These are phyloP conservation scores for Eurosta solidaginis DNA, from an alignment of 1,140 invertebrate species.

Conservation along the genomic window DNA sequence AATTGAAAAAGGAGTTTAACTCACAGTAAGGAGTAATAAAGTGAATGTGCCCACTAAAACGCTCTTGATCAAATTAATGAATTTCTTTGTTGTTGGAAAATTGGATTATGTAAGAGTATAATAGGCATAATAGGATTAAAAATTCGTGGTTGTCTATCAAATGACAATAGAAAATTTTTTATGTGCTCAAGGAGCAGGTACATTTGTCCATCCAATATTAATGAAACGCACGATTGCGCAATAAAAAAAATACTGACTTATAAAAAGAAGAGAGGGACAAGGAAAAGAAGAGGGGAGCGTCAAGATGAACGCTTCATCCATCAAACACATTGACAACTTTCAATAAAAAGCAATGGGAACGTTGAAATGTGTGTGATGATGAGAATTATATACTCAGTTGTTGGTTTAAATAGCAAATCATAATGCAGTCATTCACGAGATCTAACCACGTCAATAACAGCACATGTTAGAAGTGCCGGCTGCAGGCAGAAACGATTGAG, in stretches of 20 bases:
- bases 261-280: neutral
- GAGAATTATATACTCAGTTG: too few relatives aligned
- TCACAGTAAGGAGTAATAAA: neutral
- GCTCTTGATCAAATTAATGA: neutral
- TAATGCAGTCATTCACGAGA: too few relatives aligned
- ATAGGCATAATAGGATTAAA: conserved; percentile 23
- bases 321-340: conserved; percentile 1
- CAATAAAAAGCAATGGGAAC: neutral
- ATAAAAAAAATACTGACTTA: neutral
- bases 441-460: too few relatives aligned
- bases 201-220: neutral
- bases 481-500: too few relatives aligned
- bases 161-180: conserved; percentile 4
- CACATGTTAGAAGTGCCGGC: too few relatives aligned
- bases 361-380: too few relatives aligned
- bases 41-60: neutral
- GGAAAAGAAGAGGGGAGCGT: too few relatives aligned
- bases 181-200: conserved; percentile 7
- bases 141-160: neutral
- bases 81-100: neutral
- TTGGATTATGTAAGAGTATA: neutral
- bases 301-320: neutral
- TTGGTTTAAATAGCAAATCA: too few relatives aligned
- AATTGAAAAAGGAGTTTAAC: neutral
- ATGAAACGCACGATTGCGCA: conserved; percentile 2